These are phyloP conservation scores for Plebejus melissa DNA, from an alignment of 2,888 invertebrate genomes.

Conservation along the genomic window DNA sequence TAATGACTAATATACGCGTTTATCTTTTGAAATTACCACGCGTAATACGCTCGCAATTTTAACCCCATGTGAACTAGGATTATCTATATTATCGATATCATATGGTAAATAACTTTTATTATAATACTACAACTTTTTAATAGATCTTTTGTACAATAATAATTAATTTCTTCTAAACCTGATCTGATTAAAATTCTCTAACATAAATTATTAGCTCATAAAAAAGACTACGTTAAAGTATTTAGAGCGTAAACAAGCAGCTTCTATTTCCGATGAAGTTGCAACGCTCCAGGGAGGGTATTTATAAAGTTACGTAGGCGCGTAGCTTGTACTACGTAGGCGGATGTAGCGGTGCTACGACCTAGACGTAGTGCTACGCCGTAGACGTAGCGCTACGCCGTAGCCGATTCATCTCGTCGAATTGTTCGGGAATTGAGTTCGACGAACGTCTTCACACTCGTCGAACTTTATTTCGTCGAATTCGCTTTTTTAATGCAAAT, in stretches of 20 bases:
- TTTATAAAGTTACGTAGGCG: constrained; percentile 10
- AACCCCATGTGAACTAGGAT: not conserved
- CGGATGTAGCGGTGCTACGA: constrained; percentile 6
- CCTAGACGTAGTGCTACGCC: constrained; percentile 13
- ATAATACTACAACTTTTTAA: too few species aligned
- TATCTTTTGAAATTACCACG: constrained; percentile 12
- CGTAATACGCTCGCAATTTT: not conserved
- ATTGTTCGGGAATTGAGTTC: not conserved
- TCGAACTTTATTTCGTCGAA: not conserved
- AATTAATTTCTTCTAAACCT: not conserved
- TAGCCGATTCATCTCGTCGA: constrained; percentile 17
- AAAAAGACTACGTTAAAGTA: not conserved
- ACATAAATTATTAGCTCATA: not conserved
- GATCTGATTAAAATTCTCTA: not conserved
- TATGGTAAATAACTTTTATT: too few species aligned
- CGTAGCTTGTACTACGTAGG: constrained; percentile 6
- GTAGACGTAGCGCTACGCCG: constrained; percentile 21
- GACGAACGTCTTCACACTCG: not conserved
- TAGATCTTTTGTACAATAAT: too few species aligned
- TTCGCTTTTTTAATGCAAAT: not conserved
- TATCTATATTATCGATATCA: too few species aligned
- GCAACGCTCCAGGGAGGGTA: not conserved
- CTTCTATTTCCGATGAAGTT: constrained; percentile 1
- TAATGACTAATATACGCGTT: constrained; percentile 33
- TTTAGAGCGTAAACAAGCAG: not conserved